These are phyloP conservation scores for Gymnodraco acuticeps DNA, from an alignment of 2,797 vertebrate species.

Conservation along the genomic window DNA sequence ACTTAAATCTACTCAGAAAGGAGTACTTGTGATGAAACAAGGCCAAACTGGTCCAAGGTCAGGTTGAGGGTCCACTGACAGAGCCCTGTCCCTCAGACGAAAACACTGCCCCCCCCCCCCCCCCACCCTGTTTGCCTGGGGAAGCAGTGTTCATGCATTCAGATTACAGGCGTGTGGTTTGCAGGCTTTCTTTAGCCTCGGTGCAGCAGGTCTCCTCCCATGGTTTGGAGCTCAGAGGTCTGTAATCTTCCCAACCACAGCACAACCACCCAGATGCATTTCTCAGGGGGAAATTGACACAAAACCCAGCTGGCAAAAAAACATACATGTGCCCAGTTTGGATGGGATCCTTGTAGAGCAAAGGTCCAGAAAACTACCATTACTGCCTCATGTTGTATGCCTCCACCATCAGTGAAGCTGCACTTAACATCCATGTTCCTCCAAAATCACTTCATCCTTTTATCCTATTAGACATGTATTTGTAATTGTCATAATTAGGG, in stretches of 20 bases:
- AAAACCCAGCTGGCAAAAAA: slow-evolving; percentile 48
- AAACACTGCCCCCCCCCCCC: not conserved
- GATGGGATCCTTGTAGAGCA: slow-evolving; percentile 23
- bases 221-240: slow-evolving; percentile 63
- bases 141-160: slow-evolving; percentile 43
- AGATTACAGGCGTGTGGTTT: slow-evolving; percentile 74
- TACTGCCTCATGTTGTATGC: too few relatives aligned
- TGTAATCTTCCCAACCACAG: slow-evolving; percentile 78
- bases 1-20: not conserved
- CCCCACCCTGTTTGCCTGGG: slow-evolving; percentile 26
- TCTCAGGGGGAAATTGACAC: slow-evolving; percentile 61
- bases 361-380: not conserved
- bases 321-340: slow-evolving; percentile 36
- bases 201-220: slow-evolving; percentile 77
- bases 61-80: not conserved
- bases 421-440: too few relatives aligned
- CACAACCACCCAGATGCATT: slow-evolving; percentile 71
- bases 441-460: too few relatives aligned
- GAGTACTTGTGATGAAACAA: not conserved
- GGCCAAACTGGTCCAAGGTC: not conserved
- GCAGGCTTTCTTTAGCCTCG: slow-evolving; percentile 76
- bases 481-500: too few relatives aligned
- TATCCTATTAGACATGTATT: too few relatives aligned
- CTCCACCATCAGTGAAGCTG: too few relatives aligned
- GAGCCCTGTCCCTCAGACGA: not conserved